A percentile compares a stretch with the other conserved stretches of the same genome.
These are phyloP conservation scores for Anseranas semipalmata DNA, from an alignment of 2,113 vertebrate species.

Conservation along the genomic window DNA sequence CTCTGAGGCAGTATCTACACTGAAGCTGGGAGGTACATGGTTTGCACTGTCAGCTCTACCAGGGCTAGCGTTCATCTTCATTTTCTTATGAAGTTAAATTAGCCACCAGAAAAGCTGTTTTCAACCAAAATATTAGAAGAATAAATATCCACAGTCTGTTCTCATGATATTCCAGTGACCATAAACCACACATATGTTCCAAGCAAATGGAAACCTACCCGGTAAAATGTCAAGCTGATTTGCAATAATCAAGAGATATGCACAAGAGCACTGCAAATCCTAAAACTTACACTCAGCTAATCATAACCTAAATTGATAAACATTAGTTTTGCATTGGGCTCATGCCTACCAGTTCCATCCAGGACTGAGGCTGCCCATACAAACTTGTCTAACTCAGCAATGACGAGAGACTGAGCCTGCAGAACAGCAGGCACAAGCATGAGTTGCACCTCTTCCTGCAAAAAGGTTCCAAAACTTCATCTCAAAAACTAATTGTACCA, in stretches of 20 bases:
- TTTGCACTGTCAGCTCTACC: neutral
- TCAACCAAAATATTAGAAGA: neutral
- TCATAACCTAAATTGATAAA: neutral
- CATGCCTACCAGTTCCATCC: neutral
- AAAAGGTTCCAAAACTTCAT: neutral
- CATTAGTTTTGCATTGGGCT: neutral
- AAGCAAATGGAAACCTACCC: neutral
- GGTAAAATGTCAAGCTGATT: neutral
- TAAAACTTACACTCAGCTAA: neutral
- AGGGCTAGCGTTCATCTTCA: neutral
- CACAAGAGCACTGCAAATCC: neutral
- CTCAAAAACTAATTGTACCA: neutral
- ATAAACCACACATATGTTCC: neutral
- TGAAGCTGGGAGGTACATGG: neutral
- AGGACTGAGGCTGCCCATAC: neutral
- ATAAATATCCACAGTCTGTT: neutral
- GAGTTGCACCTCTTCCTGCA: neutral
- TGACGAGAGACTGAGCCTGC: neutral
- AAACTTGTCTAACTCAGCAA: neutral
- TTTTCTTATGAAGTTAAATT: neutral
- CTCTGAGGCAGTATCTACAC: neutral
- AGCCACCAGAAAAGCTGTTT: neutral
- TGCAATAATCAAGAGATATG: neutral
- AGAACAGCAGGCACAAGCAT: neutral
- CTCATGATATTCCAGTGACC: neutral